Evolutionary conservation across 2,113 vertebrate species (phyloP), one percentile per base, ranked within the genome.

Genomic region (Gavialis gangeticus): DNA sequence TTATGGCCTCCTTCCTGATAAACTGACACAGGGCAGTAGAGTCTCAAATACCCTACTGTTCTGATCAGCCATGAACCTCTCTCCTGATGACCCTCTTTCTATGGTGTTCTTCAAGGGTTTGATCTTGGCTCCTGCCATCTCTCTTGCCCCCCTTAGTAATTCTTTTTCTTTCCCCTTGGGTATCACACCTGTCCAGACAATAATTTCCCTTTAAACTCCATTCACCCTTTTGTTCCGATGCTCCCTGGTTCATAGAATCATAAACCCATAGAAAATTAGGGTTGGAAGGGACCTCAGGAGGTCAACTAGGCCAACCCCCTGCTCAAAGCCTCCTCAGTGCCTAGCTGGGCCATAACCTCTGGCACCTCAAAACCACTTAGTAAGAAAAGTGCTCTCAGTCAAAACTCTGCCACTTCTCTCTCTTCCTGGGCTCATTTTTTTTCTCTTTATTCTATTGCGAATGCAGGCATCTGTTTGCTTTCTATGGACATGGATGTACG

Each of bases 21-120:
- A 91, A 46, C 14, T 91, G 85, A 46, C 88, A 88, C 85, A 28
- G 34, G 85, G 66, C 91, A 95, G 81, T 91, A 57, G 21, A 56
- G 85, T 16, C 27, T 73, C 66, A n/a, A 66, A 54, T n/a, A 66
- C 67, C 59, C 79, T 59, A 6, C 82, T 87, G 80, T 27, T 30
- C 57, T 77, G 76, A 73, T 14, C 4, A 59, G 37, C 1, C 3
- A 66, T 37, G 91, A 57, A 84, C 34, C 24, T 19, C 34, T 46
- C 19, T 24, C 10, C 37, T 71, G 30, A 18, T 22, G 67, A 11
- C 25, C 27, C 28, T 30, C 82, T 67, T 82, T 13, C 6, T 28
- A 30, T 24, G 81, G 14, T 24, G 0, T 0, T 46, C 21, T 5
- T 59, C 76, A 37, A 86, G 66, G 71, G 58, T 37, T 90, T 67